These are phyloP conservation scores for Anagrus nilaparvatae DNA, from an alignment of 1,140 invertebrate species.

Conservation along the genomic window DNA sequence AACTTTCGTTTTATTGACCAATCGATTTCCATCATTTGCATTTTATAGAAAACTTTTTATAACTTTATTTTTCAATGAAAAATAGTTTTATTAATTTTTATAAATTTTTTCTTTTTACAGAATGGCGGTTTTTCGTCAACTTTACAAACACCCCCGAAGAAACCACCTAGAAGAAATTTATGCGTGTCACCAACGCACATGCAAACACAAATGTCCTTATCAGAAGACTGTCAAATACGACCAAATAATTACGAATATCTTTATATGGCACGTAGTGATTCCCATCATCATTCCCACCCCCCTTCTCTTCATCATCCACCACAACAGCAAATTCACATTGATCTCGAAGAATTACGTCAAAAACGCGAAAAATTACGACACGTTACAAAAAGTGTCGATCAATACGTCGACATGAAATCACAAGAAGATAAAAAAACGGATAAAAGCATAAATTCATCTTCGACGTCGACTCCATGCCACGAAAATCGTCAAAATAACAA, in stretches of 20 bases:
- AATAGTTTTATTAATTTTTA: no score
- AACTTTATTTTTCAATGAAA: no score
- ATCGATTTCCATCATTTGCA: no score
- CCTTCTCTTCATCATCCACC: no score
- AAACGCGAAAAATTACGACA: conserved; percentile 50
- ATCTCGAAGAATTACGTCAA: conserved; percentile 54
- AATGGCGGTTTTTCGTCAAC: conserved; percentile 9
- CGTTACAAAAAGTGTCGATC: conserved; percentile 57
- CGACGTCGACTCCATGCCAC: conserved; percentile 52
- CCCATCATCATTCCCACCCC: conserved; percentile 48
- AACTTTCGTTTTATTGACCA: no score
- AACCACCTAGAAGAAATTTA: conserved; percentile 74
- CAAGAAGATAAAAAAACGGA: conserved; percentile 43
- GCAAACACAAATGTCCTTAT: conserved; percentile 46
- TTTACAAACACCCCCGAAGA: conserved; percentile 73
- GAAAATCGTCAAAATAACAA: no score
- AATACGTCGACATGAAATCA: conserved; percentile 62
- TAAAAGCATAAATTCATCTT: conserved; percentile 22
- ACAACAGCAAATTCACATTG: no score
- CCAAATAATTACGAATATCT: conserved; percentile 53
- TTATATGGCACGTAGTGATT: conserved; percentile 46
- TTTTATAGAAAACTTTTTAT: no score
- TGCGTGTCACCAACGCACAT: conserved; percentile 71
- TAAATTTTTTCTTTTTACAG: no score
- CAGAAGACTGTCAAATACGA: conserved; percentile 39